Conservation (phyloP, 2,797 vertebrate genomes). For the Psittacula derbiana region DNA sequence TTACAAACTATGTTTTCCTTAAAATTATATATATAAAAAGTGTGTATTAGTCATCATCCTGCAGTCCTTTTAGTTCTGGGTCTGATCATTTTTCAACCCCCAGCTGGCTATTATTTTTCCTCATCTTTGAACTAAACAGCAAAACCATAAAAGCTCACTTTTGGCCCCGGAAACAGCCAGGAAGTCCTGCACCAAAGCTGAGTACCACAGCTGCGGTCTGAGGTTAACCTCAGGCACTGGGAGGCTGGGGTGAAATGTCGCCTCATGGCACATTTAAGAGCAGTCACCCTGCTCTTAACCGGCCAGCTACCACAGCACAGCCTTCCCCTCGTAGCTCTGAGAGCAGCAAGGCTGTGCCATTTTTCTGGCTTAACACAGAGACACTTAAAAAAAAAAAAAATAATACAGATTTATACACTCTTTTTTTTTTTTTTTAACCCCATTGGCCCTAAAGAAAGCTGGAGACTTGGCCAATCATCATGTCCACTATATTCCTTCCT, state of each 20-base stretch:
- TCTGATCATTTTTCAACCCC: not conserved
- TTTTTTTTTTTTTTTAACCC: not conserved
- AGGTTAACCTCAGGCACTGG: not conserved
- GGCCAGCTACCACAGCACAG: not conserved
- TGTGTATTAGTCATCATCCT: not conserved
- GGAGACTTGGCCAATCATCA: not conserved
- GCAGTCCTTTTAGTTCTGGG: not conserved
- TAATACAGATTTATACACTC: not conserved
- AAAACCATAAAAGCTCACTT: not conserved
- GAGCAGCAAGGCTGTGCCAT: not conserved
- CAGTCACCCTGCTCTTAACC: not conserved
- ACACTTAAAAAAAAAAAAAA: not conserved
- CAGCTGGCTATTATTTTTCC: not conserved
- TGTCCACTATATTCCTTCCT: not conserved
- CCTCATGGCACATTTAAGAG: not conserved
- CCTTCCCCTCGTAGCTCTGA: not conserved
- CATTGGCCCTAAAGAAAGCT: not conserved
- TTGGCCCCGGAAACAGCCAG: accelerated
- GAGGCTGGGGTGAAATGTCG: not conserved
- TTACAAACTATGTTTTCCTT: not conserved
- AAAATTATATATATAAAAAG: not conserved
- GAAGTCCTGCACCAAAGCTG: not conserved
- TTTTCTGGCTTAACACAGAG: not conserved
- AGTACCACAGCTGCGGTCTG: not conserved
- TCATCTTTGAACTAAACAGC: not conserved